Evolutionary conservation across 2,888 invertebrate species (phyloP).

Genomic region (Drosophila maculinotata): DNA sequence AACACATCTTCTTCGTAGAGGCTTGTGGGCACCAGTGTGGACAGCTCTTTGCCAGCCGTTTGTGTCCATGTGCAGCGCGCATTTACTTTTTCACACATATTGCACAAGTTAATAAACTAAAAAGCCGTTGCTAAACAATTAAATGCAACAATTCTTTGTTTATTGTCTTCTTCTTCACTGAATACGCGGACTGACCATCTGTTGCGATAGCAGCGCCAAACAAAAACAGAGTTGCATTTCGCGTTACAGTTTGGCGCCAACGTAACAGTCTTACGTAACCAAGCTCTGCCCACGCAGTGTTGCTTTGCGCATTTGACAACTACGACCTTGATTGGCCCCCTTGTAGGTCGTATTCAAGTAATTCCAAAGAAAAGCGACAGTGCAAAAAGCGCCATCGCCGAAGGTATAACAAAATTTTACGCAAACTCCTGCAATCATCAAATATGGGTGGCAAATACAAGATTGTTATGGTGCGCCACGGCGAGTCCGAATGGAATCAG

Average conservation of each 20-base stretch:
- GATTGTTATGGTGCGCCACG: conserved; percentile 91
- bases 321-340: conserved; percentile 66
- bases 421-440: conserved; percentile 48
- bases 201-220: conserved; percentile 22
- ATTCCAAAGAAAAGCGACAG: conserved; percentile 66
- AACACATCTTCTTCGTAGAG: conserved; percentile 75
- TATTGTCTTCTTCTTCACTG: conserved; percentile 41
- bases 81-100: conserved; percentile 54
- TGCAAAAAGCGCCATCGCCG: conserved; percentile 55
- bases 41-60: conserved; percentile 71
- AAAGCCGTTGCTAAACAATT: background rate
- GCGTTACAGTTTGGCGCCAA: conserved; percentile 21
- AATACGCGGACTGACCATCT: conserved; percentile 21
- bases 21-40: conserved; percentile 63
- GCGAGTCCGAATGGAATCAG: conserved; percentile 92
- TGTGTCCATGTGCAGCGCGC: conserved; percentile 75
- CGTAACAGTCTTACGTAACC: conserved; percentile 21
- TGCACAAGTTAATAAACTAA: background rate
- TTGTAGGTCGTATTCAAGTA: conserved; percentile 71
- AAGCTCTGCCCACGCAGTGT: conserved; percentile 23
- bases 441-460: conserved; percentile 86
- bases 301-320: conserved; percentile 54
- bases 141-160: conserved; percentile 40
- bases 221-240: conserved; percentile 28
- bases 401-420: conserved; percentile 62